Conservation (phyloP, 2,888 invertebrate species). For the Didymodactylos carnosus region DNA sequence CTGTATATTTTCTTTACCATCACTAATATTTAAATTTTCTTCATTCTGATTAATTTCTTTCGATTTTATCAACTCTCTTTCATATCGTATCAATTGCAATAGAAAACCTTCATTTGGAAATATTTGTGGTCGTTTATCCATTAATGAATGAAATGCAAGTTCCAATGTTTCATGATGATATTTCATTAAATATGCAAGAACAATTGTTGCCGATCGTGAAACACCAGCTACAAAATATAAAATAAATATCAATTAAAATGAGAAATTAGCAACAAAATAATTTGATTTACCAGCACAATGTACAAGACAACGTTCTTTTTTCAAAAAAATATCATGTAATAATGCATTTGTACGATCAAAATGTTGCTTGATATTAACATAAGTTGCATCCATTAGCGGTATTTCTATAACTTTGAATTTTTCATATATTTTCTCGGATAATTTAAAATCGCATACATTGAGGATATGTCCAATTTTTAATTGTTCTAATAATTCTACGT, state of each 20-base stretch:
- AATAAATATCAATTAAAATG: too few relatives aligned
- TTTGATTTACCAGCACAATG: not conserved
- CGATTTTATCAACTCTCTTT: not conserved
- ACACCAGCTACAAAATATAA: not conserved
- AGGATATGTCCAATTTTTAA: not conserved
- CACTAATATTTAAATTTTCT: too few relatives aligned
- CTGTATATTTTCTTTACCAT: too few relatives aligned
- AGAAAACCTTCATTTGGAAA: not conserved
- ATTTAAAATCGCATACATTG: not conserved
- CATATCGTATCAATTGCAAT: not conserved
- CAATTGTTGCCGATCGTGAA: not conserved
- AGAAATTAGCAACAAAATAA: too few relatives aligned
- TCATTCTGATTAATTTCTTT: not conserved
- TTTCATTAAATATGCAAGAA: not conserved
- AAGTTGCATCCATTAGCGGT: not conserved
- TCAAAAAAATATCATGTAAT: not conserved
- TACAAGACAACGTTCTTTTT: not conserved
- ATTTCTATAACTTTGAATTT: not conserved
- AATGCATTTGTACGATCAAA: not conserved
- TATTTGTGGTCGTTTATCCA: not conserved
- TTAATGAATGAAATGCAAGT: not conserved
- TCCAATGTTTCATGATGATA: not conserved
- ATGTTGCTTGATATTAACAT: not conserved
- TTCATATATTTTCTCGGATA: not conserved
- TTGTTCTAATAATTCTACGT: not conserved